These are phyloP conservation scores for Romanogobio albipinnatus DNA, from an alignment of 2,113 vertebrate species.

Conservation along the genomic window DNA sequence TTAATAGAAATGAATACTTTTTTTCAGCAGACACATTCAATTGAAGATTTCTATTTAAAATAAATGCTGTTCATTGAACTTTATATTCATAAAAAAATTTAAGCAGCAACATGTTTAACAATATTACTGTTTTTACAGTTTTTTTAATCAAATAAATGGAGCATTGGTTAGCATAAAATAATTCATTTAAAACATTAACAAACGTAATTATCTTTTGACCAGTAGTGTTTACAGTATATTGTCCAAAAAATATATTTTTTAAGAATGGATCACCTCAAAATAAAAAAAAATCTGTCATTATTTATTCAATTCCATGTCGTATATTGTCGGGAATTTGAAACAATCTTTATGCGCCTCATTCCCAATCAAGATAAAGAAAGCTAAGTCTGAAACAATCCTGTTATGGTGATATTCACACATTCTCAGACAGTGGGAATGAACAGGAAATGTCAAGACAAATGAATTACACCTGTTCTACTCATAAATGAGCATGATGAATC, in stretches of 20 bases:
- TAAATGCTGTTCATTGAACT: too few relatives aligned
- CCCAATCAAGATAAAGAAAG: background rate
- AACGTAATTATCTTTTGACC: too few relatives aligned
- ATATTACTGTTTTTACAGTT: background rate
- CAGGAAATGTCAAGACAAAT: background rate
- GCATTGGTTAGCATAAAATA: background rate
- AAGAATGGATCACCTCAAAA: too few relatives aligned
- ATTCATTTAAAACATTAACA: background rate
- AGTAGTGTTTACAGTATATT: too few relatives aligned
- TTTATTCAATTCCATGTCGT: too few relatives aligned
- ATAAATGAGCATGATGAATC: background rate
- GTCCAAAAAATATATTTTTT: too few relatives aligned
- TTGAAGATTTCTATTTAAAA: background rate
- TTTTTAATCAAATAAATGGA: background rate
- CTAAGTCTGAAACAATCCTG: background rate
- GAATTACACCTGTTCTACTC: background rate
- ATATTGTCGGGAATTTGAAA: background rate
- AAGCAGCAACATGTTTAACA: background rate
- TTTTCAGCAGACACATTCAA: background rate
- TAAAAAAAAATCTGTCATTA: too few relatives aligned
- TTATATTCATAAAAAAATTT: too few relatives aligned
- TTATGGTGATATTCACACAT: background rate
- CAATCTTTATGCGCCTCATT: background rate
- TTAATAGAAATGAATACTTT: background rate
- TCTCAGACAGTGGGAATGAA: background rate